Conservation (phyloP, 2,113 vertebrate genomes). For the Himantopus leucocephalus region DNA sequence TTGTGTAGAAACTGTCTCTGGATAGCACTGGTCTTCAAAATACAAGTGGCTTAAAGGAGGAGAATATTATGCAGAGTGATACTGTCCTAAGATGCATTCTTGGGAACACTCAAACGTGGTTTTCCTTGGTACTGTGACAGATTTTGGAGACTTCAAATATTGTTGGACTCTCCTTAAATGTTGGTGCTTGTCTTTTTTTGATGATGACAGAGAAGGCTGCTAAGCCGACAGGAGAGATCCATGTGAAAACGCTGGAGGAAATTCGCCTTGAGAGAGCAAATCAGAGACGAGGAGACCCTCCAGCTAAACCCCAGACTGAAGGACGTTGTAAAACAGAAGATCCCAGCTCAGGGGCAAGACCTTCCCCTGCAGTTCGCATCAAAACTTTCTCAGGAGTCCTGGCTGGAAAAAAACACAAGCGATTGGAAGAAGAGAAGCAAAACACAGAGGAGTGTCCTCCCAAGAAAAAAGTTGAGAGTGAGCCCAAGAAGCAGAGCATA, state of each 20-base stretch:
- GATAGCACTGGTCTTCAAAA: not conserved
- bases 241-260: constrained; percentile 91
- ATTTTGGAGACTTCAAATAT: fast-evolving
- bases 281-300: constrained; percentile 68
- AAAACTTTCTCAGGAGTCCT: constrained; percentile 81
- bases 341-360: constrained; percentile 31
- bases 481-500: constrained; percentile 20
- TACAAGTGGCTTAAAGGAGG: not conserved
- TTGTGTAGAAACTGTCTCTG: not conserved
- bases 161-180: not conserved
- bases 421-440: constrained; percentile 68
- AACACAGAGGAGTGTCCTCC: constrained; percentile 25
- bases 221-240: constrained; percentile 76
- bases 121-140: not conserved
- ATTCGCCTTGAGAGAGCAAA: constrained; percentile 87
- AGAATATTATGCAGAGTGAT: not conserved
- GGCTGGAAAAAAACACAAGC: constrained; percentile 79
- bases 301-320: constrained; percentile 38
- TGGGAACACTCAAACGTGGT: not conserved
- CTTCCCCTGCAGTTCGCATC: not conserved
- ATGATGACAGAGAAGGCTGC: constrained; percentile 52
- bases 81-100: not conserved
- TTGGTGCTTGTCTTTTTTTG: not conserved
- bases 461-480: constrained; percentile 23
- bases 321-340: constrained; percentile 19